Evolutionary conservation across 1,140 invertebrate genomes (phyloP), one percentile per base, ranked within the genome.

Genomic region (Oedothorax gibbosus): DNA sequence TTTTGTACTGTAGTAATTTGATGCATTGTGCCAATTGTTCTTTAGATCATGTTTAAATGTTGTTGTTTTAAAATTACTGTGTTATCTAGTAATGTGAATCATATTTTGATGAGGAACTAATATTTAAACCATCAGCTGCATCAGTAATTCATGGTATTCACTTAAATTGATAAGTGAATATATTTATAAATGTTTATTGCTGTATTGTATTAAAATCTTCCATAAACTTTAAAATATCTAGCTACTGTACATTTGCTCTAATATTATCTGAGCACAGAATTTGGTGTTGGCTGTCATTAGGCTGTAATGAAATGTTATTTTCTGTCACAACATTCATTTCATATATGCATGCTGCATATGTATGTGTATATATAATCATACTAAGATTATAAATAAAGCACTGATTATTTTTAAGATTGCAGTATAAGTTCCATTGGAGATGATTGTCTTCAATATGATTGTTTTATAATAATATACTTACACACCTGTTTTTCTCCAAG

Each of bases 221-320:
- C 50, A 49, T 71, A 12, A 71, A 51, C 21, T 57, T 75, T 2
- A 75, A 57, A 21, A 14, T 57, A 75, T 75, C 12, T 62, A 15
- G 72, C 54, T 35, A 75, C 21, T 75, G 72, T 57, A 75, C 21
- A 53, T 71, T n/a, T 71, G 69, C 50, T 51, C 50, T 71, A 18
- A 53, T 71, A 71, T 53, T 71, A 8, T 11, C 14, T 71, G 69
- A 71, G 50, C 72, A 75, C 51, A 75, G 57, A 57, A 60, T 75
- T 66, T 81, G 78, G 78, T 81, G 78, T 81, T 81, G 78, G 78
- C 35, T 81, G 54, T 81, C 78, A 81, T 81, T 71, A 35, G 57
- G 35, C 69, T 49, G n/a, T 60, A 65, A 79, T 12, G 35, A 18
- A 56, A 3, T 75, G 72, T 75, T 75, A 75, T 75, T 75, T 75